phyloP scores from a whole-genome alignment of 2,797 vertebrate genomes.

The Pelodytes ibericus region DNA sequence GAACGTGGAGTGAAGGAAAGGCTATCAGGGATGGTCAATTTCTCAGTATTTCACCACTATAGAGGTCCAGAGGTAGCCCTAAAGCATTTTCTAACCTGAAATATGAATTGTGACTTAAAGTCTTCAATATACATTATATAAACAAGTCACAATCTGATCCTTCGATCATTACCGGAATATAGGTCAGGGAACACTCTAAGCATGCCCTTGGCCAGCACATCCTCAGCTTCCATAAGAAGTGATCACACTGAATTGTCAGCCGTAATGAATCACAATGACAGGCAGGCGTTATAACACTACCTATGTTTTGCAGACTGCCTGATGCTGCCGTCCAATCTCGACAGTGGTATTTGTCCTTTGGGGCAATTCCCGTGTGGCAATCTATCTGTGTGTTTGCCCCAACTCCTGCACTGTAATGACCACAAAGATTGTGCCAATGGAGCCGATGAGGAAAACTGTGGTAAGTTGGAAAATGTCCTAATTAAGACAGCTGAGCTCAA shows the following conservation, averaged over 20 bases:
- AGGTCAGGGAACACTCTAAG: background rate
- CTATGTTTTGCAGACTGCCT: slow-evolving; percentile 46
- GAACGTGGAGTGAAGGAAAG: too few relatives aligned
- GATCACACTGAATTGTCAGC: background rate
- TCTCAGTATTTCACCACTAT: too few relatives aligned
- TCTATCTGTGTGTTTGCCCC: slow-evolving; percentile 67
- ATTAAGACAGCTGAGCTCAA: too few relatives aligned
- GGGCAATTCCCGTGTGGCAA: slow-evolving; percentile 73
- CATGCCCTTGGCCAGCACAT: background rate
- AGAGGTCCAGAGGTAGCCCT: too few relatives aligned
- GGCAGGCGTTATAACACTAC: background rate
- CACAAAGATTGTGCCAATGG: slow-evolving; percentile 66
- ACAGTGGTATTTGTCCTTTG: slow-evolving; percentile 60
- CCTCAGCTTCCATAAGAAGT: background rate
- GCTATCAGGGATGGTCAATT: too few relatives aligned
- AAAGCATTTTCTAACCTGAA: too few relatives aligned
- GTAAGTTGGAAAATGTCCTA: slow-evolving; percentile 61
- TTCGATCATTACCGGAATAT: background rate
- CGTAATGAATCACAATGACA: too few relatives aligned
- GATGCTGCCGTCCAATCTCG: background rate
- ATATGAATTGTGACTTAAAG: too few relatives aligned
- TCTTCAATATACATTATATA: too few relatives aligned
- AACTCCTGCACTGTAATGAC: slow-evolving; percentile 69
- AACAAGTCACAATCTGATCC: too few relatives aligned
- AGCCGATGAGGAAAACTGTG: slow-evolving; percentile 71